Base-by-base conservation (phyloP, 2,888 invertebrate species). In the Calliphora vomitoria region DNA sequence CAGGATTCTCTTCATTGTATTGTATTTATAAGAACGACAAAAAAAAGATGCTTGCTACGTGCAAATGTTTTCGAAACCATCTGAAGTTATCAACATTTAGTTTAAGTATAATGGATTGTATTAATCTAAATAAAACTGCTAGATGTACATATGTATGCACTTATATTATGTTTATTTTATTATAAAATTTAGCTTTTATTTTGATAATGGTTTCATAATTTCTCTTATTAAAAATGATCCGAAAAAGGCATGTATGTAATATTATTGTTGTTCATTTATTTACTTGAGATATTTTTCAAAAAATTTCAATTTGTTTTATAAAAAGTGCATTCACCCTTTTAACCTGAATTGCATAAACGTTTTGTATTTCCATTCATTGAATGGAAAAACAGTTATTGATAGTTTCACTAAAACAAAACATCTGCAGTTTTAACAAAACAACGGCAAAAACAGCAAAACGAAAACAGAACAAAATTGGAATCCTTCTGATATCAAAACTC, bases 241-340 rank as follows among this genome's bases (percentile, higher is more conserved):
- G 6, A 35, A n/a, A n/a, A n/a, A n/a, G n/a, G n/a, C n/a, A 6
- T 0, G 5, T 5, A 35, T 35, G 35, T 35, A 3, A 35, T 35
- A 6, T 35, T 6, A 35, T 35, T 35, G 35, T 5, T 35, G 4
- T 35, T 35, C 4, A 6, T 4, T 35, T 35, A 10, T 13, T 44
- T 35, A 71, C 35, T 5, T 69, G 18, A 69, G 18, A 69, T 58
- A 58, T 31, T 25, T 55, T 10, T 55, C 1, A 35, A 62, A 62
- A 62, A 8, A 8, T 38, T 41, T 15, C 8, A 6, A 8, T 62
- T 41, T 15, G 3, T 50, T 13, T 41, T 68, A n/a, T 18, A 41
- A 15, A 64, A 84, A 71, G 84, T 74, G 13, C 79, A 80, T 85
- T 85, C 47, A 85, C 84, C 68, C 18, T 60, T 64, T 66, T 53